These are phyloP conservation scores for Polymixis lichenea DNA, from an alignment of 2,888 invertebrate genomes.

Conservation along the genomic window DNA sequence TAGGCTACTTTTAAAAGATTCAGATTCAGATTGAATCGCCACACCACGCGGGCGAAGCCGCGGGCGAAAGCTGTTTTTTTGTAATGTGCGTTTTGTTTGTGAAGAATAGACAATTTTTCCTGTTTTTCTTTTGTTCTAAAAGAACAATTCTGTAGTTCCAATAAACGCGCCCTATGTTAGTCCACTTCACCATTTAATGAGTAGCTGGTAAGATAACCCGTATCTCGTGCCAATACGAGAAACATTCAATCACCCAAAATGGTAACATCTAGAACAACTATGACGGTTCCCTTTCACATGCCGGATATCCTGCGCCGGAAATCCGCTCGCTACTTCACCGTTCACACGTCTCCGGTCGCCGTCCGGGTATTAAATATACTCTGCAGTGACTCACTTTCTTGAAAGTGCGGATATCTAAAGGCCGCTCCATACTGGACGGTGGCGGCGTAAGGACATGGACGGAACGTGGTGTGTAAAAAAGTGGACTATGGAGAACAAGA, in stretches of 20 bases:
- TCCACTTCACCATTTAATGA: neutral
- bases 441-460: neutral
- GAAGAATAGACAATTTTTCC: too few species aligned
- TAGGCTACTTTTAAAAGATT: too few species aligned
- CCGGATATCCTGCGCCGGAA: conserved; percentile 56
- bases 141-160: too few species aligned
- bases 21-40: too few species aligned
- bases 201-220: neutral
- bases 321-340: conserved; percentile 56
- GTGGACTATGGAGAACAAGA: too few species aligned
- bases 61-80: too few species aligned
- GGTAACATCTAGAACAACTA: conserved; percentile 46
- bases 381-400: conserved; percentile 27
- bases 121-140: too few species aligned
- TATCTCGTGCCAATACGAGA: neutral
- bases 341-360: conserved; percentile 53
- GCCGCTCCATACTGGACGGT: neutral
- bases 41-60: too few species aligned
- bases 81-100: too few species aligned
- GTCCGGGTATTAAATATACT: conserved; percentile 55
- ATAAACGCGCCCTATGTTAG: too few species aligned
- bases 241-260: conserved; percentile 25
- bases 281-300: conserved; percentile 38
- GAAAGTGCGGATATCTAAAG: conserved; percentile 14
- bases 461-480: neutral